Percentiles rank a stretch among this genome's conserved stretches.
These are phyloP conservation scores for Microtus richardsoni DNA, from an alignment of 2,113 vertebrate genomes.

Conservation along the genomic window DNA sequence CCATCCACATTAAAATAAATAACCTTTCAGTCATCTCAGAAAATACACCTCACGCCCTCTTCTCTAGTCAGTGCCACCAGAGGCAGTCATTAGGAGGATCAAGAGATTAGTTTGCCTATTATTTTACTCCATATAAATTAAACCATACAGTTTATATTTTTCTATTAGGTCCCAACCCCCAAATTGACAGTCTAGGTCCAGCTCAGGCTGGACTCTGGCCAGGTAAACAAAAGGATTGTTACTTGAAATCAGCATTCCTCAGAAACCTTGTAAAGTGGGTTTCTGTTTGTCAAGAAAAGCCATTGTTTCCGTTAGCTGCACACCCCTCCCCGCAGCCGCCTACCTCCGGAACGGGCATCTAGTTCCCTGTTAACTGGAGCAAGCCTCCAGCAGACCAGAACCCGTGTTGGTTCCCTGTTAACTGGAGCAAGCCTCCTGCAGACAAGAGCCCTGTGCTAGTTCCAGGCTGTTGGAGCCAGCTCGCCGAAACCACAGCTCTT, in stretches of 20 bases:
- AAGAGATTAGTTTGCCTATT: neutral
- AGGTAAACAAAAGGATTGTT: neutral
- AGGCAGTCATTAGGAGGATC: conserved; percentile 20
- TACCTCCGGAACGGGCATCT: neutral
- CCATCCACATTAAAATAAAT: neutral
- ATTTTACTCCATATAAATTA: neutral
- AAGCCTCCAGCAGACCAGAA: neutral
- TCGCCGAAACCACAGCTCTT: neutral
- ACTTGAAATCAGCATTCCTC: neutral
- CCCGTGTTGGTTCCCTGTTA: neutral
- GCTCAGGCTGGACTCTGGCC: neutral
- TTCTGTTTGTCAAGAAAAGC: neutral
- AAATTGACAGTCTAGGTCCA: neutral
- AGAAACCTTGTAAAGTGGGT: neutral
- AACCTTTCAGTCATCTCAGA: neutral
- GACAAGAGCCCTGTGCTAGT: neutral
- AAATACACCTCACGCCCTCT: neutral
- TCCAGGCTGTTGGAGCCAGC: neutral
- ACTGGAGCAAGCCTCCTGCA: neutral
- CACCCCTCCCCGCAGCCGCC: neutral
- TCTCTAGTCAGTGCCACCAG: neutral
- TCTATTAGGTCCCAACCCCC: neutral
- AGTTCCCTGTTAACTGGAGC: neutral
- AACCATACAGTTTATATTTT: neutral
- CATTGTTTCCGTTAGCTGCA: neutral